Base-by-base conservation (phyloP, 2,113 vertebrate species). In the Dipodomys merriami region DNA sequence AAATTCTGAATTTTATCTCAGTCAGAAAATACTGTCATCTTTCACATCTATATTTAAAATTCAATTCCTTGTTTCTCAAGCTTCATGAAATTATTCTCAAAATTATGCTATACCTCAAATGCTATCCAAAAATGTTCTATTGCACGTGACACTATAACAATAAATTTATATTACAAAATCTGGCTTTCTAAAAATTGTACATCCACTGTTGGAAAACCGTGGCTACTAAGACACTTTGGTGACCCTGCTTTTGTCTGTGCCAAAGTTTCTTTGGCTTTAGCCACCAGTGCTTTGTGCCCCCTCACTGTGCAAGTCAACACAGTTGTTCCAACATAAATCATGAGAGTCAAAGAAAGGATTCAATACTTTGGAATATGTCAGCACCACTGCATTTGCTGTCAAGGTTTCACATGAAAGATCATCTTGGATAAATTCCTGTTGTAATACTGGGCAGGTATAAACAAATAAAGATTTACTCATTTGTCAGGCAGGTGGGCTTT, bases 291-390 rank as follows among this genome's bases (percentile, higher is more conserved):
- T 88, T 67, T 49, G 35, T 13, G 49, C 73, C 49, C 73, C 49
- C n/a, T 91, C 62, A 71, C 25, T 74, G 5, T 84, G 65, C 57
- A 71, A 57, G 39, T 90, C 88, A 86, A 74, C 53, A 73, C 46
- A 82, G 71, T 57, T 76, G 67, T 83, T 86, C 33, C 29, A 88
- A 83, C 74, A 79, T 57, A 76, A 91, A 79, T 73, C 71, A 65
- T 25, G 22, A 82, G 57, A 88, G 46, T 91, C 23, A 74, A 79
- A 72, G 87, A 86, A 60, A 68, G 74, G 86, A 62, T 39, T 95
- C 74, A 88, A 82, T 88, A 79, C 83, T 67, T 86, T 11, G 65
- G 46, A 95, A 74, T 95, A 92, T 95, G 94, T 95, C 80, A 82
- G 71, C 27, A 88, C 69, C 49, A 62, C 15, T 91, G 72, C 27